A percentile compares a stretch with the other conserved stretches of the same genome.
Evolutionary conservation across 2,888 invertebrate species (phyloP).

Genomic region (Allophyes oxyacanthae): DNA sequence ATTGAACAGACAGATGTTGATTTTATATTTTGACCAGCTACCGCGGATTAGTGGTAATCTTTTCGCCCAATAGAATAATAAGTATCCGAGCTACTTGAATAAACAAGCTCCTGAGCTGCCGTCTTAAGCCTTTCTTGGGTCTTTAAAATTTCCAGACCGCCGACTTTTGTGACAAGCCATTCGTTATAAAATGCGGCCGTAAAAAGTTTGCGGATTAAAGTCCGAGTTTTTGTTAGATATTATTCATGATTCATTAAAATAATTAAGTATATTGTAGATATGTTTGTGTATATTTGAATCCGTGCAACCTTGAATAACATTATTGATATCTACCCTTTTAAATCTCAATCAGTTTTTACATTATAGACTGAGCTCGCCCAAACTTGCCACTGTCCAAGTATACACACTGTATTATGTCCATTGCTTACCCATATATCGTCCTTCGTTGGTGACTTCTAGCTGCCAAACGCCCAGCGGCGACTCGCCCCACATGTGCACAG

Average conservation of each 20-base stretch:
- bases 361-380: neutral
- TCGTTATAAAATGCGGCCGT: constrained; percentile 46
- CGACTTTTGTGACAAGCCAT: constrained; percentile 52
- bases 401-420: constrained; percentile 3
- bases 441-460: constrained; percentile 98
- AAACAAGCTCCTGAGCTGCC: constrained; percentile 46
- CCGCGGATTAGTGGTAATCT: constrained; percentile 21
- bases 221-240: constrained; percentile 32
- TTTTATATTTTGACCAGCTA: constrained; percentile 31
- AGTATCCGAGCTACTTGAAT: constrained; percentile 36
- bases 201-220: constrained; percentile 50
- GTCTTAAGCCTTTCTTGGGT: constrained; percentile 37
- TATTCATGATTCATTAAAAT: constrained; percentile 31
- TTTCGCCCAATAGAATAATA: constrained; percentile 38
- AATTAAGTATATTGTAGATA: constrained; percentile 3
- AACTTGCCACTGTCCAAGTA: neutral
- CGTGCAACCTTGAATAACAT: constrained; percentile 4
- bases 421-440: constrained; percentile 94
- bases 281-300: constrained; percentile 15
- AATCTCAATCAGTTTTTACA: too few relatives aligned
- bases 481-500: constrained; percentile 99
- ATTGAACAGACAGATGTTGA: constrained; percentile 55
- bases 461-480: constrained; percentile 98
- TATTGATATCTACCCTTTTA: too few relatives aligned
- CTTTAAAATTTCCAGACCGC: constrained; percentile 40